Evolutionary conservation across 2,888 invertebrate genomes (phyloP), one percentile per base, ranked within the genome.

Genomic region (Apomyelois bistriatella): DNA sequence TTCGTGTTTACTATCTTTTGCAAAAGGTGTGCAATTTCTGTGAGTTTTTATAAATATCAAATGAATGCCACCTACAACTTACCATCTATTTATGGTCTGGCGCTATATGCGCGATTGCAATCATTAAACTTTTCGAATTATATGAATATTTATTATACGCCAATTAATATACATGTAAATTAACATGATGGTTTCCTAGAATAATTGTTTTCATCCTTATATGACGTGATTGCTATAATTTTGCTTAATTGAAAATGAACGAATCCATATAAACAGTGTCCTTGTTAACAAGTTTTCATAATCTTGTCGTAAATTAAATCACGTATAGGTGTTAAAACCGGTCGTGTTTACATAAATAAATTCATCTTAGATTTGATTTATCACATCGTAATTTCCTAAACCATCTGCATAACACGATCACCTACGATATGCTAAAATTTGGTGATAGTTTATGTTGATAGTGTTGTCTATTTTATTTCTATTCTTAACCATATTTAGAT

Each of bases 221-320:
- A 50, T 15, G 41, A 41, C 41, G n/a, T 16, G 49, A 32, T 16
- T 50, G 15, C 30, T 40, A 38, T 38, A 38, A 50, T 50, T 50
- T 50, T 32, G 40, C 40, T 28, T 50, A 50, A 40, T 50, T 50
- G 40, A 50, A 50, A 50, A 40, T 22, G 28, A 28, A 38, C 38
- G 38, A 49, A 48, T 15, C 30, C 40, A 50, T 40, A 40, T 30
- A 49, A 28, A 50, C 13, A 32, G 30, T 32, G 48, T 41, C 49
- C 28, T 49, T 22, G 37, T 48, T 22, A 35, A 48, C 48, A n/a
- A 48, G 48, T 37, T 48, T 49, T 49, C 38, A 12, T 49, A 40
- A 38, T 49, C 22, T 28, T 13, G 13, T 48, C 35, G 32, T 48
- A 36, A 48, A 17, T 48, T 36, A 17, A 48, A 43, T 32, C 46